Evolutionary conservation across 2,888 invertebrate species (phyloP), one percentile per base, ranked within the genome.

Genomic region (Parnassius smintheus): DNA sequence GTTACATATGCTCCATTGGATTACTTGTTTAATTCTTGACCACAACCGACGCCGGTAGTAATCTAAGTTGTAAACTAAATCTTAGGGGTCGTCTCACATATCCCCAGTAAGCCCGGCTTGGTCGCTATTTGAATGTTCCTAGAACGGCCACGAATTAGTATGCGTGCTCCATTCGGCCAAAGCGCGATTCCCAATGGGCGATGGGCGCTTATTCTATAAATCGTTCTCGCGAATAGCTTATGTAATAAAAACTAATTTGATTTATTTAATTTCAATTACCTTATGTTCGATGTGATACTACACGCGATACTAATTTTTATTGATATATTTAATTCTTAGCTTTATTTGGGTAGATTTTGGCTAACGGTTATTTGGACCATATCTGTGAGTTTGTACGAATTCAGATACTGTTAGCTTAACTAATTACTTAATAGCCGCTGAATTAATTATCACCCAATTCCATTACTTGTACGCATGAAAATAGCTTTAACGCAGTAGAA

Each of bases 61-160:
- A 91, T 91, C 89, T 90, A 85, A 90, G 90, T 90, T 88, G 86
- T 89, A 87, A 88, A 90, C 87, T 90, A 90, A 89, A 86, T 89
- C 91, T 91, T 91, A 82, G 87, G 83, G 73, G 72, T 74, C 80
- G 84, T 85, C 86, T 88, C 90, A 90, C 91, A 91, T 90, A 89
- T 89, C 89, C 87, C 80, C 74, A 64, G 82, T 90, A 91, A 90
- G 87, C 91, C 77, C 70, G 85, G 86, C 85, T 82, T 71, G 75
- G 82, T 77, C 80, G 84, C 80, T 83, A 84, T 89, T 88, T 87
- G 89, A 89, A 91, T 88, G 89, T 77, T 82, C 71, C 82, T 80
- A 79, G 80, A 81, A 83, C 85, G 82, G 80, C 86, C 84, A 86
- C 86, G 87, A 88, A 91, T 91, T 91, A 91, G 91, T 91, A 91